Percentiles rank a stretch among this genome's conserved stretches.
Conservation (phyloP, 2,888 invertebrate genomes). For the Drosophila fungiperda region DNA sequence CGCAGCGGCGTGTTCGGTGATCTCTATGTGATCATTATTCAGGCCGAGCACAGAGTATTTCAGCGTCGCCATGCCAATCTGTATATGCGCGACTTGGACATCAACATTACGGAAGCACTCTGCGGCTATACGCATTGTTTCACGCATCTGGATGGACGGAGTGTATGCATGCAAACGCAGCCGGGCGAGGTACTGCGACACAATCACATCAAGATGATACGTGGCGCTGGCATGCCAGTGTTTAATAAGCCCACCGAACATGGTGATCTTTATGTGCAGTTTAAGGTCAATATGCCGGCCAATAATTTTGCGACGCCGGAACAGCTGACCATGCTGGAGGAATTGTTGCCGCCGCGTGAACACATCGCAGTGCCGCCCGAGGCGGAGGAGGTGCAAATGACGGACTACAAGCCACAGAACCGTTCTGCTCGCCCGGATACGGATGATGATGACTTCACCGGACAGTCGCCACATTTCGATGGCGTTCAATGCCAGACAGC, state of each 20-base stretch:
- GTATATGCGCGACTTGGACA: slow-evolving; percentile 88
- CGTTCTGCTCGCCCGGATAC: slow-evolving; percentile 24
- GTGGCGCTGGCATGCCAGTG: slow-evolving; percentile 96
- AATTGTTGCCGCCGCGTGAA: slow-evolving; percentile 90
- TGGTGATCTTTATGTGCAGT: slow-evolving; percentile 94
- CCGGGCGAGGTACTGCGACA: slow-evolving; percentile 92
- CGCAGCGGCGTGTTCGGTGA: slow-evolving; percentile 95
- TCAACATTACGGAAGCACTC: slow-evolving; percentile 94
- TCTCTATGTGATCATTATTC: slow-evolving; percentile 94
- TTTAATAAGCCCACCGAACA: slow-evolving; percentile 93
- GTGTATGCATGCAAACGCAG: slow-evolving; percentile 91
- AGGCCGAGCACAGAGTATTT: slow-evolving; percentile 92
- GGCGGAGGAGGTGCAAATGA: slow-evolving; percentile 94
- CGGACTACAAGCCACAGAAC: slow-evolving; percentile 89
- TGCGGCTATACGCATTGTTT: slow-evolving; percentile 94
- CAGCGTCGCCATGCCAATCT: slow-evolving; percentile 91
- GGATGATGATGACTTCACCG: slow-evolving; percentile 75
- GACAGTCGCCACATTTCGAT: slow-evolving; percentile 71
- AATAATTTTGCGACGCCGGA: slow-evolving; percentile 91
- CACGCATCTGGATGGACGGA: slow-evolving; percentile 95
- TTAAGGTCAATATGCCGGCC: slow-evolving; percentile 94
- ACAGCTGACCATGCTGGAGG: slow-evolving; percentile 89
- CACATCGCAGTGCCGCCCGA: slow-evolving; percentile 90
- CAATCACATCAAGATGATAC: slow-evolving; percentile 91
- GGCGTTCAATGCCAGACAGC: slow-evolving; percentile 82